These are phyloP conservation scores for Rutilus rutilus DNA, from an alignment of 2,113 vertebrate genomes.

Conservation along the genomic window DNA sequence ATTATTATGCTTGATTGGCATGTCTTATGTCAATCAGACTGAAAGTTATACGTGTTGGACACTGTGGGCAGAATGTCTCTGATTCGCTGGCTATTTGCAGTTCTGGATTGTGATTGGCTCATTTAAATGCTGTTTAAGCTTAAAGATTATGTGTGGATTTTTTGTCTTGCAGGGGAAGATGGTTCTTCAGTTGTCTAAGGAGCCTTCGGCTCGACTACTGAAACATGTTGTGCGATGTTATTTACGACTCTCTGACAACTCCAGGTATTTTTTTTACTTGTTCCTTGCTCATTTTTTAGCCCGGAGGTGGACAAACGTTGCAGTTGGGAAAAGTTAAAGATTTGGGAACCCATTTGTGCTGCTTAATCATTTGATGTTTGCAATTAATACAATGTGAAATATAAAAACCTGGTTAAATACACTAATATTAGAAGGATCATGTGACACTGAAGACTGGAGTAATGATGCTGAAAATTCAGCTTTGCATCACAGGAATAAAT, in stretches of 20 bases:
- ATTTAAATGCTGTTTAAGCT: not conserved
- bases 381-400: no score
- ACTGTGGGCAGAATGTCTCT: not conserved
- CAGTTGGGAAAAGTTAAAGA: not conserved
- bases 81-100: not conserved
- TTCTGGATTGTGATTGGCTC: no score
- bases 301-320: not conserved
- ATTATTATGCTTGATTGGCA: not conserved
- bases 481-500: no score
- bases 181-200: conserved; percentile 97
- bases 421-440: no score
- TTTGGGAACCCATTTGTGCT: not conserved
- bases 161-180: conserved; percentile 87
- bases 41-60: no score
- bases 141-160: not conserved
- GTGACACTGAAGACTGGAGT: no score
- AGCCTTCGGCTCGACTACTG: conserved; percentile 92
- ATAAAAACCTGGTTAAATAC: no score
- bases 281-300: not conserved
- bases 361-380: not conserved
- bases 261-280: conserved; percentile 77
- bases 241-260: conserved; percentile 96
- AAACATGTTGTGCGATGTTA: conserved; percentile 98
- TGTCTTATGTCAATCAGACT: no score
- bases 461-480: no score